phyloP scores from a whole-genome alignment of 2,113 vertebrate genomes.

The Euleptes europaea region DNA sequence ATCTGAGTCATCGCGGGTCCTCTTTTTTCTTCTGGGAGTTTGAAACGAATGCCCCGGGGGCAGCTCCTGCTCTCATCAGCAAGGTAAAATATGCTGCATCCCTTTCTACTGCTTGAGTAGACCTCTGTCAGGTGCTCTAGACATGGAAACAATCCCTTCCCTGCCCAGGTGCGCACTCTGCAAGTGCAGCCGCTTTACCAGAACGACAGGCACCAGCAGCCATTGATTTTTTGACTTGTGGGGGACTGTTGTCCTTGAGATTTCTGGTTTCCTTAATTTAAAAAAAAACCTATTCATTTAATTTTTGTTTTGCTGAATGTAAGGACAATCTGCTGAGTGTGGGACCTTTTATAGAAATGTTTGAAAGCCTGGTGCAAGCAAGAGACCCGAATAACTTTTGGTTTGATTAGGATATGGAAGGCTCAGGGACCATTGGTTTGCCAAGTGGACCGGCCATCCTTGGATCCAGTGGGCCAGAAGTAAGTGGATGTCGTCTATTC shows the following conservation, averaged over 20 bases:
- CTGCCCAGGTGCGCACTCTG: not conserved
- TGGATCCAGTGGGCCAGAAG: conserved; percentile 67
- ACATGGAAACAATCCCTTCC: no score
- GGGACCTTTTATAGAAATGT: not conserved
- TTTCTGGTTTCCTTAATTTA: not conserved
- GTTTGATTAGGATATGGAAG: conserved; percentile 84
- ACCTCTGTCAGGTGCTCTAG: not conserved
- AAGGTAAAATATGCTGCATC: not conserved
- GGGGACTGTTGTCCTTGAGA: not conserved
- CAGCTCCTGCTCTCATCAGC: not conserved
- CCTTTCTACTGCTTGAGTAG: not conserved
- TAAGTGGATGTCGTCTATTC: conserved; percentile 54
- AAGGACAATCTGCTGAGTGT: not conserved
- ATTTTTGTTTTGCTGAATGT: not conserved
- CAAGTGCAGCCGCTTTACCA: not conserved
- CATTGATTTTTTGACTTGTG: not conserved
- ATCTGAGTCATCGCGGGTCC: no score
- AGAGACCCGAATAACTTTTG: conserved; percentile 30
- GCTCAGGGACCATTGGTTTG: conserved; percentile 73
- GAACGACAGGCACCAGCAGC: no score
- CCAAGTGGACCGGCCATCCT: conserved; percentile 53
- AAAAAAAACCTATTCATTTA: not conserved
- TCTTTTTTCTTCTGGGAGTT: no score
- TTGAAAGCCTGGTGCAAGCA: not conserved
- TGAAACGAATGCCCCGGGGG: no score